phyloP scores from a whole-genome alignment of 1,140 invertebrate species.

The Archivesica marissinica region DNA sequence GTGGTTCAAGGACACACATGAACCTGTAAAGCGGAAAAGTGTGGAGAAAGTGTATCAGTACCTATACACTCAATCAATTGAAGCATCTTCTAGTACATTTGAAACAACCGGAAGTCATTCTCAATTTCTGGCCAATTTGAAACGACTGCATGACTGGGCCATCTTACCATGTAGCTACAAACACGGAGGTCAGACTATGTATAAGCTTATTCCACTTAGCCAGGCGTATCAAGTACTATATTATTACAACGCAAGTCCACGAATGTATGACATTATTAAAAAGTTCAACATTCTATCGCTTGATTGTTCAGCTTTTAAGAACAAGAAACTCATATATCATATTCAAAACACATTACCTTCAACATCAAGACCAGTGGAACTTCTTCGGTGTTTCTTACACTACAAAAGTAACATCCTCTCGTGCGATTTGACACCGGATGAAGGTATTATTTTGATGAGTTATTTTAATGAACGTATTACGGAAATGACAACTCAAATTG shows the following conservation, averaged over 20 bases:
- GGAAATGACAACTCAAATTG: neutral
- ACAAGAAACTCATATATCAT: neutral
- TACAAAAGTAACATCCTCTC: neutral
- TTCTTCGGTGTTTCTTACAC: neutral
- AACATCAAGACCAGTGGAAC: neutral
- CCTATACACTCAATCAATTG: neutral
- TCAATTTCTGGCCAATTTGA: neutral
- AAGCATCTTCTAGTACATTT: neutral
- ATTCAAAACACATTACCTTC: conserved; percentile 17
- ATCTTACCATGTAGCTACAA: neutral
- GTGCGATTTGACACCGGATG: neutral
- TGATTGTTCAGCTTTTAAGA: neutral
- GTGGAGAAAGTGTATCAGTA: neutral
- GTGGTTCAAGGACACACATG: neutral
- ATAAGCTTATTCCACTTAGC: neutral
- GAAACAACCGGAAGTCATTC: neutral
- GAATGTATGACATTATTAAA: neutral
- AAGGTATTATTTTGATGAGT: neutral
- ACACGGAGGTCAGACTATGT: neutral
- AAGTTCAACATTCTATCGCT: neutral
- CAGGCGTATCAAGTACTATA: neutral
- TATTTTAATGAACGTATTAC: neutral
- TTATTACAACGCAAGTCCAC: neutral
- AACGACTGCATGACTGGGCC: neutral
- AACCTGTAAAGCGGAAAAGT: neutral